Evolutionary conservation across 1,140 invertebrate species (phyloP), one percentile per base, ranked within the genome.

Genomic region (Aphelenchoides besseyi): DNA sequence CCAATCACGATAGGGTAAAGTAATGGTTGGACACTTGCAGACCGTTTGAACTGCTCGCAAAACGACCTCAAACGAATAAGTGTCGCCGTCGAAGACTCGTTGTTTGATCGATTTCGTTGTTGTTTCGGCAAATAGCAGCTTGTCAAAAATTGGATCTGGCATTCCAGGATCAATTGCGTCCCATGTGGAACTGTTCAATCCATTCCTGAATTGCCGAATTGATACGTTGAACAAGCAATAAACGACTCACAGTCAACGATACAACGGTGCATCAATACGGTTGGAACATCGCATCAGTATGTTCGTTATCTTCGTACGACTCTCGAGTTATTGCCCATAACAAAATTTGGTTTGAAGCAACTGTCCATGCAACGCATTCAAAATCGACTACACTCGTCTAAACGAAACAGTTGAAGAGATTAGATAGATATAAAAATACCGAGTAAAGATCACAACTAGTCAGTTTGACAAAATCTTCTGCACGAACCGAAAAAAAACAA

Each of bases 1-100:
- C 74, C 74, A 75, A 74, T 75, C 73, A 26, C 35, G 12, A 30
- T 75, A 53, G 12, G 59, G 5, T 5, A 74, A 23, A 30, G 30
- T 23, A 32, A 66, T 37, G n/a, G 32, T 37, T 26, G 63, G 63
- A 1, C 32, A 66, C 36, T 66, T 66, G 36, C 63, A 66, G n/a
- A 66, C n/a, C 12, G 63, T 66, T 32, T 74, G 72, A 35, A 74
- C 52, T 18, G 72, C 74, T 48, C 72, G 30, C n/a, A 23, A 23
- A 1, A 74, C 72, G 5, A 74, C 54, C 30, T 74, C 72, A 75
- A 74, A 74, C 2, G 72, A 59, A 28, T 75, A 74, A 26, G 61
- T 63, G 12, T 74, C 69, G 26, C 72, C 72, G 29, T 75, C 72
- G 36, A 74, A 75, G 33, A 74, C 69, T 36, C 72, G 33, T 35